A percentile compares a stretch with the other conserved stretches of the same genome.
phyloP scores from a whole-genome alignment of 2,113 vertebrate genomes.

The Dasypus novemcinctus region DNA sequence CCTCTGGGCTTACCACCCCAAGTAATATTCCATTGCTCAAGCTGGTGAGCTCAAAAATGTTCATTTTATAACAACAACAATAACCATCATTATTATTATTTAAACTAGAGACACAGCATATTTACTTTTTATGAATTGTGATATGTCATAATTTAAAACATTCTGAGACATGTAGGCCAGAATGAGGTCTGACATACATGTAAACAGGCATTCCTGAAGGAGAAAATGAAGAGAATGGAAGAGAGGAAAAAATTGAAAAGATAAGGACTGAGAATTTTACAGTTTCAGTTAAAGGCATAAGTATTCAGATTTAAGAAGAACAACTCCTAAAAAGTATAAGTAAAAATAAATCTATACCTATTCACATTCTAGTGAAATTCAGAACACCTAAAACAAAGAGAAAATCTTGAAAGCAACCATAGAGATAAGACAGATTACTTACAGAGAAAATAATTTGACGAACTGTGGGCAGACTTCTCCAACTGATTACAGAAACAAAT shows the following conservation, averaged over 20 bases:
- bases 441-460: not conserved
- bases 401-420: too few relatives aligned
- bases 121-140: not conserved
- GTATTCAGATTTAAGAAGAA: conserved; percentile 17
- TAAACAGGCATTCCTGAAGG: not conserved
- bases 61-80: not conserved
- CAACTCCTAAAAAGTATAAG: not conserved
- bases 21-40: not conserved
- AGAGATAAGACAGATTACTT: not conserved
- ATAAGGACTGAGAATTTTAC: not conserved
- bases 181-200: not conserved
- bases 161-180: not conserved
- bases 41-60: not conserved
- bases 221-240: not conserved
- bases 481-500: conserved; percentile 2
- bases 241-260: too few relatives aligned
- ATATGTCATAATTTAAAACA: not conserved
- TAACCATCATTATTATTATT: not conserved
- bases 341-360: not conserved
- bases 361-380: not conserved
- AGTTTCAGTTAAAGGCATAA: not conserved
- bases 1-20: not conserved
- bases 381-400: not conserved
- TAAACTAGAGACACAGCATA: not conserved
- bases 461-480: not conserved